Evolutionary conservation across 2,797 vertebrate genomes (phyloP), one percentile per base, ranked within the genome.

Genomic region (Sternotherus odoratus): DNA sequence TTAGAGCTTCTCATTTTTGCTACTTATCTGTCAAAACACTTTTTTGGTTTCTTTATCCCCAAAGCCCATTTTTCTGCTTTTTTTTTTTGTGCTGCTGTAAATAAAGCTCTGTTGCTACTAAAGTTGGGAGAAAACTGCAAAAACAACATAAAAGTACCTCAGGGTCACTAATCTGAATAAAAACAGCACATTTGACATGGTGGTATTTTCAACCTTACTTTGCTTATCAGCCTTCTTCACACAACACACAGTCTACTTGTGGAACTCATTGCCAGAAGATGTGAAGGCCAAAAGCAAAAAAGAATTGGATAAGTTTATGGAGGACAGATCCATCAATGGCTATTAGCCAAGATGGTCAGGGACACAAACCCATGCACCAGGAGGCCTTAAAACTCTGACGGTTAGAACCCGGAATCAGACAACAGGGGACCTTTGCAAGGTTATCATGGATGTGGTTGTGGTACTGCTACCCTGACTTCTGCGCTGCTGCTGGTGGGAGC

Each of bases 21-120:
- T 92, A 83, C 94, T 97, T 94, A 92, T 96, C 93, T 93, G 91
- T 92, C 91, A 93, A 94, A 96, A 86, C 80, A 85, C 75, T 78
- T 54, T 87, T 86, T 86, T 87, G 82, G 93, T 95, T 96, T 51
- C 50, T 79, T 36, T 85, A 94, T 95, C 94, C 0, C 0, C 82
- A 93, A 88, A 93, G 56, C 69, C 85, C 19, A 2, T 19, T 74
- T 87, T 92, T 90, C 80, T 95, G 87, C 91, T 89, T 87, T 75
- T 69, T 75, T 69, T 49, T 85, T 89, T 79, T 88, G 94, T 81
- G 82, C 74, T 83, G 86, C 84, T 79, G 21, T 23, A 90, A 69
- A 39, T 69, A 36, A 10, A 16, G 4, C 43, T 78, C 75, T 84
- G 85, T 82, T 85, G 66, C 74, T 0, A 0, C 78, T 56, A 60